Conservation (phyloP, 2,888 invertebrate genomes). For the Chloroclysta siterata region DNA sequence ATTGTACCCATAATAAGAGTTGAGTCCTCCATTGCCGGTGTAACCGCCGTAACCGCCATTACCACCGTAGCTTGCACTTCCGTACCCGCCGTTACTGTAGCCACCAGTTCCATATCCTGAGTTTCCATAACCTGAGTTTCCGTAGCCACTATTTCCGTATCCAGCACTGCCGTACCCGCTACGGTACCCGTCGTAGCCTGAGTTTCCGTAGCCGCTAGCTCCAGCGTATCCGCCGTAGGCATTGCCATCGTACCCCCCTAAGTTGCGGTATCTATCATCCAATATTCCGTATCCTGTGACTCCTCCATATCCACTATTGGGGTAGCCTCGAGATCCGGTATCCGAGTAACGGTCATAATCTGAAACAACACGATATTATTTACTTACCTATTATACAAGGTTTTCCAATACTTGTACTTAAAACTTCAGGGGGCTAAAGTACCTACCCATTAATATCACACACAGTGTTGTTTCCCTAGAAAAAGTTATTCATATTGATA, state of each 20-base stretch:
- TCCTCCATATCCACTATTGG: conserved; percentile 53
- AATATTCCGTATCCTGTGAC: conserved; percentile 29
- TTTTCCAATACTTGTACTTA: too few relatives aligned
- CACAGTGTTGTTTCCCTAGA: too few relatives aligned
- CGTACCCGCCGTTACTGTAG: conserved; percentile 28
- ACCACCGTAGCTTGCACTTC: conserved; percentile 28
- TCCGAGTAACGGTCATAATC: conserved; percentile 64
- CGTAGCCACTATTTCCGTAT: conserved; percentile 14
- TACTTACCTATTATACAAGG: too few relatives aligned
- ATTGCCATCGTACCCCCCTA: conserved; percentile 46
- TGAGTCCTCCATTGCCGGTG: conserved; percentile 85
- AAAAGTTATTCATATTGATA: too few relatives aligned
- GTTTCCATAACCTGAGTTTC: conserved; percentile 33
- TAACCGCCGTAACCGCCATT: conserved; percentile 83
- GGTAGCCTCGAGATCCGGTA: conserved; percentile 62
- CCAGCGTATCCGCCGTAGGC: conserved; percentile 55
- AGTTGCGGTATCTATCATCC: conserved; percentile 43
- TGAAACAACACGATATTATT: conserved; percentile 41
- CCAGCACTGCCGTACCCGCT: conserved; percentile 38
- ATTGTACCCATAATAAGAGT: conserved; percentile 85
- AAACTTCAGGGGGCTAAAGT: too few relatives aligned
- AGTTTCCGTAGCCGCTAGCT: conserved; percentile 28
- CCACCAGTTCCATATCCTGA: conserved; percentile 28
- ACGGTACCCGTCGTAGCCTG: conserved; percentile 31
- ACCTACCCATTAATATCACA: too few relatives aligned